These are phyloP conservation scores for Melangyna quadrimaculata DNA, from an alignment of 2,888 invertebrate genomes.

Conservation along the genomic window DNA sequence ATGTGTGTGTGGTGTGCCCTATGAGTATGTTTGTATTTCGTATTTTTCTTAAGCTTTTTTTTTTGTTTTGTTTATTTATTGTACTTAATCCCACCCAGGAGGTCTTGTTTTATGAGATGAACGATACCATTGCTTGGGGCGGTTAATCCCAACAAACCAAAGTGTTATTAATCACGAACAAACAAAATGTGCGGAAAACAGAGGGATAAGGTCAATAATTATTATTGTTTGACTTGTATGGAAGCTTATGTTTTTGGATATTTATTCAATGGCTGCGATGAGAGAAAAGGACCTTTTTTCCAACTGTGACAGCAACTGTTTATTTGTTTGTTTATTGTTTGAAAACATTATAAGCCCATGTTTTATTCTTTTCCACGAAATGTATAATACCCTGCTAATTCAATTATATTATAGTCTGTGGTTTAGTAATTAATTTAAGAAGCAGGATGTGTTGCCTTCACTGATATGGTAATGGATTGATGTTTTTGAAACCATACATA, in stretches of 20 bases:
- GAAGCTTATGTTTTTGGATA: conserved; percentile 16
- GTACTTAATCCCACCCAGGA: conserved; percentile 37
- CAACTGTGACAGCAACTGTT: not conserved
- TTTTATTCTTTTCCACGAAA: not conserved
- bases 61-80: not conserved
- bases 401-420: not conserved
- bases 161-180: conserved; percentile 64
- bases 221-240: conserved; percentile 31
- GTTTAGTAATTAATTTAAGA: not conserved
- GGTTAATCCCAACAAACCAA: conserved; percentile 46
- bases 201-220: conserved; percentile 35
- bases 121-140: conserved; percentile 17
- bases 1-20: conserved; percentile 45
- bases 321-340: not conserved
- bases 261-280: conserved; percentile 27
- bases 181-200: conserved; percentile 44
- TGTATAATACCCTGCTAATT: not conserved
- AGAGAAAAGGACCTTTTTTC: not conserved
- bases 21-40: not conserved
- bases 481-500: not conserved
- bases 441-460: not conserved
- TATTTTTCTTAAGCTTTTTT: not conserved
- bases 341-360: not conserved
- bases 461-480: not conserved
- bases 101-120: conserved; percentile 20